Percentiles rank a stretch among this genome's conserved stretches.
phyloP scores from a whole-genome alignment of 2,888 invertebrate genomes.

The Odontomyia ornata region DNA sequence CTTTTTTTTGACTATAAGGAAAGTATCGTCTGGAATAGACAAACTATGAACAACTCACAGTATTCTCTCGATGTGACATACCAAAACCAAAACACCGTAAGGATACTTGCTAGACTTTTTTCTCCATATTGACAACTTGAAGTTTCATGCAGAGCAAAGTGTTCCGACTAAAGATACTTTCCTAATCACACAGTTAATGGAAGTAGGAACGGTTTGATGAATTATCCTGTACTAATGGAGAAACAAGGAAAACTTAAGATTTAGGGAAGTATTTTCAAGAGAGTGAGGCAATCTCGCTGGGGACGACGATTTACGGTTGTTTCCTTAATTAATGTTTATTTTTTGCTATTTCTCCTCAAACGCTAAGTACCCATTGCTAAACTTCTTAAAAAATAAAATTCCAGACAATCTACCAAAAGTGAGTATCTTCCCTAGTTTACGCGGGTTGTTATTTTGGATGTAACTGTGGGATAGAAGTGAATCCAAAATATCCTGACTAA shows the following conservation, averaged over 20 bases:
- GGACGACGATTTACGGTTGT: slow-evolving; percentile 47
- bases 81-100: slow-evolving; percentile 14
- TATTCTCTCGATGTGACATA: not conserved
- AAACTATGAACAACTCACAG: slow-evolving; percentile 37
- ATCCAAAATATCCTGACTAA: too few relatives aligned
- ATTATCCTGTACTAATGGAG: slow-evolving; percentile 11
- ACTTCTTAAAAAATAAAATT: too few relatives aligned
- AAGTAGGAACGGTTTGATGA: slow-evolving; percentile 27
- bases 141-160: not conserved
- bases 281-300: not conserved
- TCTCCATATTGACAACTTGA: not conserved
- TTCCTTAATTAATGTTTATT: slow-evolving; percentile 49
- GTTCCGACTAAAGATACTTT: not conserved
- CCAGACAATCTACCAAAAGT: too few relatives aligned
- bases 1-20: not conserved
- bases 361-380: not conserved
- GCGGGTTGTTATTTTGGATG: too few relatives aligned
- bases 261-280: not conserved
- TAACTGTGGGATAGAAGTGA: too few relatives aligned
- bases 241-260: not conserved
- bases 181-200: not conserved
- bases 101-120: slow-evolving; percentile 7
- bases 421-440: too few relatives aligned
- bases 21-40: slow-evolving; percentile 1
- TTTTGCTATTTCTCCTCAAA: not conserved